phyloP scores from a whole-genome alignment of 2,797 vertebrate genomes.

The Naso thynnoides region DNA sequence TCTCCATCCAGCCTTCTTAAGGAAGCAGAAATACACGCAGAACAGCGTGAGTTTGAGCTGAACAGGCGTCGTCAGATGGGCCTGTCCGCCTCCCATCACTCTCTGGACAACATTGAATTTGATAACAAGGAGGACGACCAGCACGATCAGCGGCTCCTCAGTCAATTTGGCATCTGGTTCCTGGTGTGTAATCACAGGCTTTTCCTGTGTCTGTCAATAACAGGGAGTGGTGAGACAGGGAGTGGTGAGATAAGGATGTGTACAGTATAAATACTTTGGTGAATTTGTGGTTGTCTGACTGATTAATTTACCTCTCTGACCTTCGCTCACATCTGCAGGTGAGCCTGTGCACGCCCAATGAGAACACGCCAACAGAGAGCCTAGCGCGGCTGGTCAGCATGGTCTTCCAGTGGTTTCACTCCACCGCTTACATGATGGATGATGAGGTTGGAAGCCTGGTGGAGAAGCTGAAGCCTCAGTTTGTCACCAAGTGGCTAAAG shows the following conservation, averaged over 20 bases:
- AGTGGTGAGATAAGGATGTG: conserved; percentile 43
- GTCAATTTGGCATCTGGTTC: conserved; percentile 99
- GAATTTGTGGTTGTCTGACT: conserved; percentile 11
- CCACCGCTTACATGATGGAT: conserved; percentile 99
- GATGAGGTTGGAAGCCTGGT: conserved; percentile 99
- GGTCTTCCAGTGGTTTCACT: conserved; percentile 99
- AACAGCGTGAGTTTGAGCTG: conserved; percentile 95
- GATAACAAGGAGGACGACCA: conserved; percentile 99
- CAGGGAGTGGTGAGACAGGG: conserved; percentile 25
- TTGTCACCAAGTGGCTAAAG: conserved; percentile 99
- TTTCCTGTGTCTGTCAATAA: conserved; percentile 48
- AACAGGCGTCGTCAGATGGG: conserved; percentile 96
- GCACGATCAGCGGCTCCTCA: conserved; percentile 97
- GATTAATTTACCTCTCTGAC: conserved; percentile 29
- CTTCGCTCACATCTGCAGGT: conserved; percentile 82
- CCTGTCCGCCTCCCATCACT: conserved; percentile 96
- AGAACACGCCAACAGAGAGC: conserved; percentile 98
- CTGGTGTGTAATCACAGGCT: conserved; percentile 86
- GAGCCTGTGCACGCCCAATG: conserved; percentile 97
- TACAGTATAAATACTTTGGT: conserved; percentile 18
- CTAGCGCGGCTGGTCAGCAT: conserved; percentile 97
- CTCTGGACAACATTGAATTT: conserved; percentile 96
- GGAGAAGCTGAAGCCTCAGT: conserved; percentile 98
- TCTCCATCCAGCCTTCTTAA: conserved; percentile 90
- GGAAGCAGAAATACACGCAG: conserved; percentile 98